Base-by-base conservation (phyloP, 2,113 vertebrate species). In the Mionectes macconnelli region DNA sequence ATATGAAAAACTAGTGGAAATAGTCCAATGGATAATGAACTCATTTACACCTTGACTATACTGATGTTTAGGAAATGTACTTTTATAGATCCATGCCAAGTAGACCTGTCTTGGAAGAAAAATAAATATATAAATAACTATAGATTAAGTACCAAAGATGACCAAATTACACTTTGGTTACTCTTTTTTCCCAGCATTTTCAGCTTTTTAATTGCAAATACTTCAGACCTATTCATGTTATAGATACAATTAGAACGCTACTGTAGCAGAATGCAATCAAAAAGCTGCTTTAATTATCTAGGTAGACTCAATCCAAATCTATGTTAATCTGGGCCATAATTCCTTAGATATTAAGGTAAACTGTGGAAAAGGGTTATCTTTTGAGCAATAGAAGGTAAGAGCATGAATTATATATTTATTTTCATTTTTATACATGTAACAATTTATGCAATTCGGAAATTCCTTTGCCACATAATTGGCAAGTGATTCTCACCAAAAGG, bases 401-500 rank as follows among this genome's bases (percentile, higher is more conserved):
- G 4, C 21, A 35, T 60, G 28, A 60, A 24, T 86, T 69, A 42
- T 22, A 6, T 67, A 5, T 81, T 73, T 78, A 28, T 85, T 57
- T 6, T 22, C 16, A 4, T 14, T 44, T 89, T 88, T 60, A 60
- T 31, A 57, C 19, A 35, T 66, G 47, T 75, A 70, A 10, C 42
- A 94, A 90, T 89, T 78, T 92, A 35, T 63, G 40, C 69, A 89
- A 95, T 92, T 90, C 82, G 91, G 75, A 94, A 92, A 93, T 95
- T 95, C 77, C n/a, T 92, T 80, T 96, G 62, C 27, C 53, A 72
- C 52, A 63, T 93, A 94, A 89, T 83, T 97, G 94, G 93, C 95
- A 91, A 91, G 42, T 86, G 81, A 87, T 90, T 96, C 79, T 89
- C 84, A 95, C 84, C 79, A 96, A 96, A 89, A 93, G 68, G 30